Percentiles rank a stretch among this genome's conserved stretches.
phyloP scores from a whole-genome alignment of 1,140 invertebrate genomes.

The Scaptodrosophila lebanonensis region DNA sequence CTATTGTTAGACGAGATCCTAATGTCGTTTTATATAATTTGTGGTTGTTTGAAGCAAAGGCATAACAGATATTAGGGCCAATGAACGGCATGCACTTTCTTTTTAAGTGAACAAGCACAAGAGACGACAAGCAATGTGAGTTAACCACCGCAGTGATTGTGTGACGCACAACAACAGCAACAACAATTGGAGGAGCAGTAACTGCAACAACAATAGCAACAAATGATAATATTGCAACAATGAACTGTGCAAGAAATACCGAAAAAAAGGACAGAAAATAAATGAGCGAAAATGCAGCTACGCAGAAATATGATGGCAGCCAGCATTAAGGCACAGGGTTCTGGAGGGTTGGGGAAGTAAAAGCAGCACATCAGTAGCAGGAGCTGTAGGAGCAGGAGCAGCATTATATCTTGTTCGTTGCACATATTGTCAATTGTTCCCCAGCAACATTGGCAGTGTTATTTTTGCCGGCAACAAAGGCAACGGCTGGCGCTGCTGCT shows the following conservation, averaged over 20 bases:
- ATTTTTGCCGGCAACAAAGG: no score
- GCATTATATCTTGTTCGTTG: slow-evolving; percentile 61
- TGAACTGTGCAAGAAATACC: slow-evolving; percentile 40
- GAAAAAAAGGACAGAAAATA: slow-evolving; percentile 37
- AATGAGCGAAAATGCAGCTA: slow-evolving; percentile 9
- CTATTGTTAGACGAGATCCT: no score
- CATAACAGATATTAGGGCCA: no score
- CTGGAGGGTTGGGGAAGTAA: no score
- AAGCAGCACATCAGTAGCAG: slow-evolving; percentile 3
- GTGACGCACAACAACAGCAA: slow-evolving; percentile 11
- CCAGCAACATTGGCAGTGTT: background rate
- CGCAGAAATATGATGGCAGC: background rate
- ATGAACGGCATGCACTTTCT: slow-evolving; percentile 22
- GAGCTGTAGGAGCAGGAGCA: background rate
- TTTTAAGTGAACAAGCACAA: slow-evolving; percentile 53
- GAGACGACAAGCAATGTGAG: slow-evolving; percentile 18
- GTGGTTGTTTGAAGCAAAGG: no score
- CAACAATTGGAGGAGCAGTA: slow-evolving; percentile 16
- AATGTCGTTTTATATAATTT: no score
- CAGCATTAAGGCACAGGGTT: background rate
- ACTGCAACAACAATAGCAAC: slow-evolving; percentile 34
- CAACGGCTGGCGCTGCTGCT: no score
- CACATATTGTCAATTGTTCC: slow-evolving; percentile 57
- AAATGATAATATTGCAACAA: slow-evolving; percentile 59
- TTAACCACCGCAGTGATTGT: slow-evolving; percentile 44